These are phyloP conservation scores for Brotula barbata DNA, from an alignment of 2,797 vertebrate genomes.

Conservation along the genomic window DNA sequence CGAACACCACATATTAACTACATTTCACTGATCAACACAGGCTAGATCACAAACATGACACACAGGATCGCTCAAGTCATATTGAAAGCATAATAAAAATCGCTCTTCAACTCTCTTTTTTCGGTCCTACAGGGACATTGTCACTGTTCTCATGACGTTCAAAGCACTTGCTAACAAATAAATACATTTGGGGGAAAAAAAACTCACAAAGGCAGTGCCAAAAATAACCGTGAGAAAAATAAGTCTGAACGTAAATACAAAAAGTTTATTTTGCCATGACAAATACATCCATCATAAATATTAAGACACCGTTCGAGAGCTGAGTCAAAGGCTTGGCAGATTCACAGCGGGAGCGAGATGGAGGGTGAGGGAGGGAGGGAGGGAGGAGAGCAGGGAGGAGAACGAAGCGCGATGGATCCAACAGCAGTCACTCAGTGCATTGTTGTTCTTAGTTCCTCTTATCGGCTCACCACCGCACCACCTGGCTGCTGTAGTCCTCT, in stretches of 20 bases:
- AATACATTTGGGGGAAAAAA: constrained; percentile 39
- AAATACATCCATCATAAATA: constrained; percentile 74
- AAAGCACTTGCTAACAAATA: constrained; percentile 59
- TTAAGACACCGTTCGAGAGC: constrained; percentile 72
- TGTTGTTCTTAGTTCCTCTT: constrained; percentile 7
- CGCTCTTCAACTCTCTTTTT: constrained; percentile 6
- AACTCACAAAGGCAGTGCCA: constrained; percentile 51
- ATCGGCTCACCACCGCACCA: constrained; percentile 88
- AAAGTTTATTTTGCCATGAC: constrained; percentile 64
- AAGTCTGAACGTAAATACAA: constrained; percentile 43
- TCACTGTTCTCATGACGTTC: constrained; percentile 56
- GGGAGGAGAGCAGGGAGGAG: constrained; percentile 19
- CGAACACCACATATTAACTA: constrained; percentile 69
- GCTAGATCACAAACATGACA: constrained; percentile 67
- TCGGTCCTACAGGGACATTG: constrained; percentile 28
- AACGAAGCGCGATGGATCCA: constrained; percentile 44
- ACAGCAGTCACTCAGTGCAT: constrained; percentile 14
- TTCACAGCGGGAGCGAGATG: constrained; percentile 67
- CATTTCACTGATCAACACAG: constrained; percentile 65
- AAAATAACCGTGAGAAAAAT: constrained; percentile 55
- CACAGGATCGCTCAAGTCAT: constrained; percentile 44
- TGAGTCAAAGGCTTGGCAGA: constrained; percentile 62
- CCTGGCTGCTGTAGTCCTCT: constrained; percentile 95
- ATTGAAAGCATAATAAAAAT: constrained; percentile 35
- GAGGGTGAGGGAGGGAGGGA: constrained; percentile 25